Percentiles rank a stretch among this genome's conserved stretches.
Conservation (phyloP, 2,113 vertebrate species). For the Dinomys branickii region DNA sequence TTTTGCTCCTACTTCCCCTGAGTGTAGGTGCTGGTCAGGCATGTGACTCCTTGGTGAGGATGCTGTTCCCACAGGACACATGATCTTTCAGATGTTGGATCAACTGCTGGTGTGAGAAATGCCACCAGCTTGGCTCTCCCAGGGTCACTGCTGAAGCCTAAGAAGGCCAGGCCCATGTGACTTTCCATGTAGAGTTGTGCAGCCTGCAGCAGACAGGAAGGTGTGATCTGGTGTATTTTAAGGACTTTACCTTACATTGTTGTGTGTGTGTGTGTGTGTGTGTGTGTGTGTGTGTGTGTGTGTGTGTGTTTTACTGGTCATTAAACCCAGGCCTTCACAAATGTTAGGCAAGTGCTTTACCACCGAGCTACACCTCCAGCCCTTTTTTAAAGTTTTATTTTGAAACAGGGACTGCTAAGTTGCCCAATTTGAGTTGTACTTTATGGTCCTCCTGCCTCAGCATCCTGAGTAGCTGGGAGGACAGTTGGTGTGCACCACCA, state of each 20-base stretch:
- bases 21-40: background rate
- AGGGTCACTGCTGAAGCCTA: background rate
- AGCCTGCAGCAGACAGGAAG: background rate
- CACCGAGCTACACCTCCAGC: no score
- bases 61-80: background rate
- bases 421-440: background rate
- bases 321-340: no score
- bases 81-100: background rate
- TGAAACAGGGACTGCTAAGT: background rate
- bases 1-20: background rate
- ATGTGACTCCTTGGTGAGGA: background rate
- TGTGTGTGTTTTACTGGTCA: no score
- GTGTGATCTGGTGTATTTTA: background rate
- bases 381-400: background rate
- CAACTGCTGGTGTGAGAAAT: background rate
- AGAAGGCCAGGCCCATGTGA: background rate
- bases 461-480: background rate
- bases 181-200: background rate
- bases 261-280: background rate
- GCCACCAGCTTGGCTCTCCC: background rate
- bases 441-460: background rate
- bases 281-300: no score
- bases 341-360: no score
- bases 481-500: background rate
- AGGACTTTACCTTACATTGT: background rate